Conservation (phyloP, 2,797 vertebrate genomes). For the Spinus olivaceus region DNA sequence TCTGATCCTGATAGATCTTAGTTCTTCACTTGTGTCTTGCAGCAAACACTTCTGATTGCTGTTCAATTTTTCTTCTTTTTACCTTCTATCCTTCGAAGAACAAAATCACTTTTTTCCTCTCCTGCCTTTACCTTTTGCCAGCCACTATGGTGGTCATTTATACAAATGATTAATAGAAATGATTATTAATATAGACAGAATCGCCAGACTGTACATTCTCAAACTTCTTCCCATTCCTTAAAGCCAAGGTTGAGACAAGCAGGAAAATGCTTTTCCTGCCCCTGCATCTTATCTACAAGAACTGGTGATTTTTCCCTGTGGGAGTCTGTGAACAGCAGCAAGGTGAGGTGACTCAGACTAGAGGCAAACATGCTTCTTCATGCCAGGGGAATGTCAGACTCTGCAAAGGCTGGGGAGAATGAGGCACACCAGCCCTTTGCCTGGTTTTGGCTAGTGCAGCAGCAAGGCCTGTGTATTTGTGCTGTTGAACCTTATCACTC, state of each 20-base stretch:
- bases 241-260: background rate
- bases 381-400: background rate
- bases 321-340: background rate
- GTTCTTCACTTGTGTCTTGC: background rate
- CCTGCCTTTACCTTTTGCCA: background rate
- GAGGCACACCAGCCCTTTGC: fast-evolving
- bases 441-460: background rate
- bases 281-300: background rate
- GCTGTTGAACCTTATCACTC: background rate
- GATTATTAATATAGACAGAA: background rate
- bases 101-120: background rate
- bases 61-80: background rate
- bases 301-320: background rate
- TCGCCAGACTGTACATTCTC: background rate
- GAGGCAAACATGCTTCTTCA: background rate
- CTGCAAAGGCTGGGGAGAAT: background rate
- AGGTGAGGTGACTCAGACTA: background rate
- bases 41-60: background rate
- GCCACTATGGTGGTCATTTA: background rate
- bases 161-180: background rate
- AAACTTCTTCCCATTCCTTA: background rate
- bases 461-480: background rate
- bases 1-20: background rate
- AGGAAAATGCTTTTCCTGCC: background rate
- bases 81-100: background rate